These are phyloP conservation scores for Chaetops frenatus DNA, from an alignment of 2,113 vertebrate species.

Conservation along the genomic window DNA sequence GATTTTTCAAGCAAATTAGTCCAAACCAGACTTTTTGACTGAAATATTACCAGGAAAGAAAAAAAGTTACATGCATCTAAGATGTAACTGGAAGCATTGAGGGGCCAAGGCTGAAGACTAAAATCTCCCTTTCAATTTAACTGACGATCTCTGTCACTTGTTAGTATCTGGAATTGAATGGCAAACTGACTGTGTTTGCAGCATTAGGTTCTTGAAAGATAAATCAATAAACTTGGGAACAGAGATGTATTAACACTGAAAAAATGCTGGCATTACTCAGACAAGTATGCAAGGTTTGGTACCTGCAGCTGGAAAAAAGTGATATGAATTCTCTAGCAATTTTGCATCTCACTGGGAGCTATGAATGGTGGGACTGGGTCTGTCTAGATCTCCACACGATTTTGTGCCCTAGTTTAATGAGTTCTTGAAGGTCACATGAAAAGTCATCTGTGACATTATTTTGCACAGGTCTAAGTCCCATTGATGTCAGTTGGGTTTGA, in stretches of 20 bases:
- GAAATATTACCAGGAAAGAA: neutral
- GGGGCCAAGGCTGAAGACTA: neutral
- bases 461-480: neutral
- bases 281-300: neutral
- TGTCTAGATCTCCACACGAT: neutral
- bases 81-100: neutral
- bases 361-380: rapidly evolving
- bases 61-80: neutral
- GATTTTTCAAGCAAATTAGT: neutral
- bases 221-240: neutral
- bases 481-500: neutral
- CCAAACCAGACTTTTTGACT: neutral
- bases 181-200: neutral
- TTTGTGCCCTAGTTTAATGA: neutral
- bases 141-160: neutral
- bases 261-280: neutral
- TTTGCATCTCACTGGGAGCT: neutral
- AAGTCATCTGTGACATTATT: neutral
- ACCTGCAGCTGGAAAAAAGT: neutral
- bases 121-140: neutral
- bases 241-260: neutral
- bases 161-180: neutral
- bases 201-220: neutral
- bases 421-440: neutral
- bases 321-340: neutral